These are phyloP conservation scores for Bathynomus jamesi DNA, from an alignment of 1,140 invertebrate species.

Conservation along the genomic window DNA sequence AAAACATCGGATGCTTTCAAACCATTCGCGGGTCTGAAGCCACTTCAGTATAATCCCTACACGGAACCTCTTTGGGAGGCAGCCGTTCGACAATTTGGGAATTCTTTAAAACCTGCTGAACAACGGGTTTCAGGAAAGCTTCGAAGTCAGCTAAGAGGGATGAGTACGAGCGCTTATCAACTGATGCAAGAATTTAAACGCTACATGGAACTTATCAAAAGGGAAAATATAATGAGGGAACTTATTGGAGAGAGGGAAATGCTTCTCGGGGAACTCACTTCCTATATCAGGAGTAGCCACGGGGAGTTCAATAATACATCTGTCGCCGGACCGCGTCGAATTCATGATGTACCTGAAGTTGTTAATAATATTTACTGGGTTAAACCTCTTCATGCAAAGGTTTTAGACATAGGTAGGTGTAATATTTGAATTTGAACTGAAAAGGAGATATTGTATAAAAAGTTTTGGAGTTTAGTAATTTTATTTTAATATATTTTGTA, in stretches of 20 bases:
- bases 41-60: slow-evolving; percentile 64
- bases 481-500: no score
- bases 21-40: slow-evolving; percentile 63
- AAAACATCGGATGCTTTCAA: slow-evolving; percentile 57
- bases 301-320: slow-evolving; percentile 46
- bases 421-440: background rate
- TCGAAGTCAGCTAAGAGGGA: slow-evolving; percentile 63
- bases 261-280: slow-evolving; percentile 67
- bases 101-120: slow-evolving; percentile 67
- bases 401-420: slow-evolving; percentile 40
- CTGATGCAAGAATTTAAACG: slow-evolving; percentile 60
- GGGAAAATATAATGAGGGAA: slow-evolving; percentile 55
- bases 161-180: slow-evolving; percentile 61
- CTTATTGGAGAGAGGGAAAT: slow-evolving; percentile 73
- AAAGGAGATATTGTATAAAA: no score
- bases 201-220: slow-evolving; percentile 62
- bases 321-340: slow-evolving; percentile 42
- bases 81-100: slow-evolving; percentile 66
- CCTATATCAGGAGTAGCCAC: slow-evolving; percentile 51
- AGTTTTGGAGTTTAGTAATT: no score
- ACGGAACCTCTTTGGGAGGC: slow-evolving; percentile 67
- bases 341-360: slow-evolving; percentile 52
- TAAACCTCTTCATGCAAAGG: slow-evolving; percentile 53
- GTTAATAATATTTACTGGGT: slow-evolving; percentile 55
- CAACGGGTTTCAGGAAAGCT: slow-evolving; percentile 73